Evolutionary conservation across 2,797 vertebrate genomes (phyloP), one percentile per base, ranked within the genome.

Genomic region (Capromys pilorides): DNA sequence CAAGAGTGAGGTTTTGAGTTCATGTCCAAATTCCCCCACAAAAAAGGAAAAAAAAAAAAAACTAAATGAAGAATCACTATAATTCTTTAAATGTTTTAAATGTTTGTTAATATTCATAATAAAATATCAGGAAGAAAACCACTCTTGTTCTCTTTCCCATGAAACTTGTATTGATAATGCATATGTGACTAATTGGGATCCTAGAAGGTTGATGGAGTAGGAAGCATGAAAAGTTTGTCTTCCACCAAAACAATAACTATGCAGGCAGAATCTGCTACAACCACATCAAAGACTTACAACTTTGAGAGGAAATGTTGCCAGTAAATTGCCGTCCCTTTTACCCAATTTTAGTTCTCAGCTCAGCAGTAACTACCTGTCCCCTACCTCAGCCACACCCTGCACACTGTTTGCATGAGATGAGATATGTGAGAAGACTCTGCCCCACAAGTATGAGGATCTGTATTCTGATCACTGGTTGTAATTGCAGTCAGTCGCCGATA

Each of bases 111-210:
- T 78, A 67, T 67, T 77, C 31, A 39, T 86, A 88, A 69, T 94
- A 86, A 86, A 88, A 51, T 62, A 13, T 84, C 24, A 89, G 12
- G 6, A 33, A 14, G 24, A 78, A 92, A 92, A 75, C 62, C 6
- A 31, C 33, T 86, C 91, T 93, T 90, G 91, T 57, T 94, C 92
- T 87, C 19, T 66, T 84, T 82, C 36, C 11, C 36, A 59, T 39
- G 36, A 85, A 66, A 39, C 66, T 90, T 49, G 82, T 82, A 64
- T 61, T 78, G 61, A 78, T 82, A 39, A 1, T 33, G 26, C 11
- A 33, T 28, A 62, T 78, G 0, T 81, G 8, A 81, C 28, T 87
- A 18, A 69, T 87, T 59, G 21, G 64, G 14, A 61, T 24, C 8
- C 19, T 39, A 11, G 41, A n/a, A 81, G 26, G 4, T n/a, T 24